Base-by-base conservation (phyloP, 1,140 invertebrate species). In the Drosophila rufa region DNA sequence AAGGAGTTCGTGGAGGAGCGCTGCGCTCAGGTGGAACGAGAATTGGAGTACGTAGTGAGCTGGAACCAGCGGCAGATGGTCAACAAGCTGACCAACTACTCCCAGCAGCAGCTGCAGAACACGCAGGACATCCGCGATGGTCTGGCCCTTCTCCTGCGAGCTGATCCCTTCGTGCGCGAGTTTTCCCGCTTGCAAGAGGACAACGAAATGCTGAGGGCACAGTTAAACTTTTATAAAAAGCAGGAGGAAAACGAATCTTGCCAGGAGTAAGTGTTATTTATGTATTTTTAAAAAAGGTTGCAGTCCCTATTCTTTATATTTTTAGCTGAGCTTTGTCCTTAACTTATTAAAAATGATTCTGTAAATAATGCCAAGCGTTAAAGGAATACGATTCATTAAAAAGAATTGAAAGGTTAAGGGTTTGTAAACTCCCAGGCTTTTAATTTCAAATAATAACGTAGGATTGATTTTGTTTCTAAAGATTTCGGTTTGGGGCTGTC, bases 161-260 rank as follows among this genome's bases (percentile, higher is more conserved):
- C 56, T 0, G 91, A 92, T 75, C 64, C 43, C n/a, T 92, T 92
- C 25, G 64, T 79, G 7, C 55, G 69, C 4, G 90, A 92, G 19
- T 92, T 82, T 55, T 9, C 53, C 4, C 75, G 78, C 3, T 22
- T 92, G 8, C 77, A 90, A 48, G 22, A 70, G 27, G 92, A 92
- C 33, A 92, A 92, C 60, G 68, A 77, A 40, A 36, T 62, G 58
- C 51, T 92, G 1, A 79, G 73, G n/a, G 57, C 57, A 3, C 61
- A 91, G 33, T 25, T 92, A 1, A 33, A 56, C 25, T 86, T 30
- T 30, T 66, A 36, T 33, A 70, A 9, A 30, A 58, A 27, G 1
- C 43, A 12, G 30, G 38, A 33, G 25, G 48, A 38, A 42, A 43
- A 45, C 11, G 38, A 71, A 53, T 46, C 60, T 14, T 12, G 14